Evolutionary conservation across 2,797 vertebrate species (phyloP).

Genomic region (Cyclopterus lumpus): DNA sequence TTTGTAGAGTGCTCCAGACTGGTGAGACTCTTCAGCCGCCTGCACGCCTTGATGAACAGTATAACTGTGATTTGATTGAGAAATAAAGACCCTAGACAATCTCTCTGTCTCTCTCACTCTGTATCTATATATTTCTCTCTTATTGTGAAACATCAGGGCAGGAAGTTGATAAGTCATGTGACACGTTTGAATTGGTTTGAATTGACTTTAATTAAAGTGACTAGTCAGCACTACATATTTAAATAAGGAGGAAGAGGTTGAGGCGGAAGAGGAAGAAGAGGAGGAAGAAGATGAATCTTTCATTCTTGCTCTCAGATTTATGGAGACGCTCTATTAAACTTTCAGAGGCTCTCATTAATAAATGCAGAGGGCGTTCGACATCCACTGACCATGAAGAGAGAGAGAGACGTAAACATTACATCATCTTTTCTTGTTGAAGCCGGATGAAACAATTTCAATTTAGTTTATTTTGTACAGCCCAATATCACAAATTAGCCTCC

Average conservation of each 20-base stretch:
- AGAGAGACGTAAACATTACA: not conserved
- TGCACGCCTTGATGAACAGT: too few species aligned
- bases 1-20: too few species aligned
- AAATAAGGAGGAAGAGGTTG: not conserved
- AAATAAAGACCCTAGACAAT: too few species aligned
- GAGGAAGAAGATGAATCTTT: not conserved
- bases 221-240: not conserved
- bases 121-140: too few species aligned
- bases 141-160: not conserved
- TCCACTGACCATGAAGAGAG: not conserved
- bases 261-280: too few species aligned
- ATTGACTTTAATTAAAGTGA: not conserved
- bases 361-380: slow-evolving; percentile 5
- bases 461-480: too few species aligned
- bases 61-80: too few species aligned
- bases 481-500: too few species aligned
- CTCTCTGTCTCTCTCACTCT: too few species aligned
- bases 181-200: not conserved
- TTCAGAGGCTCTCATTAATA: not conserved
- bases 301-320: not conserved
- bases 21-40: too few species aligned
- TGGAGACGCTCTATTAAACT: slow-evolving; percentile 6
- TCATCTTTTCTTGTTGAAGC: not conserved
- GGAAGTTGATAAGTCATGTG: not conserved
- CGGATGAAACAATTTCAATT: too few species aligned